A percentile compares a stretch with the other conserved stretches of the same genome.
Conservation (phyloP, 2,113 vertebrate genomes). For the Corvus hawaiiensis region DNA sequence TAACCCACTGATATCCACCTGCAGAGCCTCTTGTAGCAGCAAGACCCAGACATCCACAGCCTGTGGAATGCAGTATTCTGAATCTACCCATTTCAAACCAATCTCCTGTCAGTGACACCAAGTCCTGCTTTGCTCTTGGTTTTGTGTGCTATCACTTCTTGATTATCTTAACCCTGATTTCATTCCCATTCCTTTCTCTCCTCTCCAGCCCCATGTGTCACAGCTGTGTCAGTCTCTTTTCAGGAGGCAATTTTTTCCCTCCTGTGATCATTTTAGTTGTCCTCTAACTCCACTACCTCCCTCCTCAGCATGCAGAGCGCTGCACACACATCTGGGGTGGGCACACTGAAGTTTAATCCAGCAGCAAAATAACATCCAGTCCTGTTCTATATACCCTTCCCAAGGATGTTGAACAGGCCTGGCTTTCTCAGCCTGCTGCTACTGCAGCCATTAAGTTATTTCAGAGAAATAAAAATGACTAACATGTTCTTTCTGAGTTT, state of each 20-base stretch:
- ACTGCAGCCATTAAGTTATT: not conserved
- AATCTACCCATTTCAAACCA: not conserved
- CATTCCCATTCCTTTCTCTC: not conserved
- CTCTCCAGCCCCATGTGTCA: not conserved
- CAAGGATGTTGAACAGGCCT: not conserved
- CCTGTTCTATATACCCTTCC: not conserved
- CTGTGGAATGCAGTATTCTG: not conserved
- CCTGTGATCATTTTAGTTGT: not conserved
- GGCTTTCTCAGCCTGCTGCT: not conserved
- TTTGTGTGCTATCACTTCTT: not conserved
- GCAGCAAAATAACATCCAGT: not conserved
- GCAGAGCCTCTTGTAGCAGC: not conserved
- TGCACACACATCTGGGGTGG: not conserved
- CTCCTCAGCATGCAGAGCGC: fast-evolving
- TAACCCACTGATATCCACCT: fast-evolving
- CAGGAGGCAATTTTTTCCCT: not conserved
- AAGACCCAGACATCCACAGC: not conserved
- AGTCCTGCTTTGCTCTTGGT: not conserved
- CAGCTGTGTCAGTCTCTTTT: not conserved
- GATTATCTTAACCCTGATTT: not conserved
- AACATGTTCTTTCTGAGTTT: not conserved
- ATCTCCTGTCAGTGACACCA: not conserved
- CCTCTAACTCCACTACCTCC: not conserved
- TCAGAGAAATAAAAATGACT: not conserved
- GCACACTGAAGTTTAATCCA: not conserved